Conservation (phyloP, 2,113 vertebrate species). For the Pollachius pollachius region DNA sequence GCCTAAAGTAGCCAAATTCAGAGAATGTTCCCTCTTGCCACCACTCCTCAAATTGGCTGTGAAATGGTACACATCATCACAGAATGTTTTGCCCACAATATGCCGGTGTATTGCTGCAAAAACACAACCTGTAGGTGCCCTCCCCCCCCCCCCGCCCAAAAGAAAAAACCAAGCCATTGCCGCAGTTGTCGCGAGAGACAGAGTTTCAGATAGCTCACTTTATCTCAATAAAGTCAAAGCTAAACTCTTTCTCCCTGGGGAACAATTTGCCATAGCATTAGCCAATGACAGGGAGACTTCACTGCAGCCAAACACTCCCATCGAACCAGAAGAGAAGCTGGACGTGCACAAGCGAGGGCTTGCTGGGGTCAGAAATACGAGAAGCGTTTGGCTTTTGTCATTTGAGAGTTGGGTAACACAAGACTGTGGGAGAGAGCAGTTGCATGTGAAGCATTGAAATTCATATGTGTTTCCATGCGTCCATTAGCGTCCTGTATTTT, state of each 20-base stretch:
- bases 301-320: conserved; percentile 6
- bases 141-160: background rate
- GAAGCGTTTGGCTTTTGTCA: conserved; percentile 52
- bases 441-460: conserved; percentile 70
- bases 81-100: conserved; percentile 57
- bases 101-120: conserved; percentile 16
- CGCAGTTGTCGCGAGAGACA: conserved; percentile 11
- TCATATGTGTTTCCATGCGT: conserved; percentile 37
- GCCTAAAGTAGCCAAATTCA: conserved; percentile 58
- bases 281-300: conserved; percentile 30
- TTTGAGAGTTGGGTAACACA: conserved; percentile 57
- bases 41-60: conserved; percentile 10
- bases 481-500: conserved; percentile 53
- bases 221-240: conserved; percentile 21
- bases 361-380: conserved; percentile 61
- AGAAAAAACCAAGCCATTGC: conserved; percentile 34
- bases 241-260: conserved; percentile 17
- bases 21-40: conserved; percentile 54
- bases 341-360: conserved; percentile 33
- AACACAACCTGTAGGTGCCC: no score
- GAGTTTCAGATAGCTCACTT: conserved; percentile 1
- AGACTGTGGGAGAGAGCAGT: conserved; percentile 64
- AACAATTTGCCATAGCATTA: conserved; percentile 9
- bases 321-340: conserved; percentile 30
- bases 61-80: conserved; percentile 17